These are phyloP conservation scores for Chlorocebus sabaeus DNA, from an alignment of 2,113 vertebrate genomes.

Conservation along the genomic window DNA sequence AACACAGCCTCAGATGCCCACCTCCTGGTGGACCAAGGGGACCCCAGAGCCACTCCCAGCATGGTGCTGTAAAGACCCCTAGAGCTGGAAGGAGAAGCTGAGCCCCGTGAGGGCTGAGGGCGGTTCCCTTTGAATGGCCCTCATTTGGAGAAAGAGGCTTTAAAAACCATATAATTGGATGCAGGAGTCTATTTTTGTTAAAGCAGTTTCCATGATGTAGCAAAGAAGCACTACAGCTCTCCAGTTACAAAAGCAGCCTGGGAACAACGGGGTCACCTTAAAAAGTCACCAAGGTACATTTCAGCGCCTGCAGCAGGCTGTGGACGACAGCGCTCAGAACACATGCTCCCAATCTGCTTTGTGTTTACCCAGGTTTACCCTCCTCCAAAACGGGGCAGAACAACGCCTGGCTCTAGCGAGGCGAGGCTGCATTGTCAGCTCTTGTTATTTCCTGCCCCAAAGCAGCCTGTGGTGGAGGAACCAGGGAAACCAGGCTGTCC, in stretches of 20 bases:
- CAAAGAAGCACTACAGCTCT: background rate
- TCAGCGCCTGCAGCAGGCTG: background rate
- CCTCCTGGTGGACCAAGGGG: background rate
- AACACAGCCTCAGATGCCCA: background rate
- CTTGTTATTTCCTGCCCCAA: background rate
- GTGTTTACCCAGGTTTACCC: background rate
- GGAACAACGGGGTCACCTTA: background rate
- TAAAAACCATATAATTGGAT: background rate
- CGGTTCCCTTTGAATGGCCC: background rate
- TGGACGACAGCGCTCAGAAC: background rate
- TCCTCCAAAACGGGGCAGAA: background rate
- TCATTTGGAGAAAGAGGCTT: background rate
- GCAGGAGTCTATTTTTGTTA: background rate
- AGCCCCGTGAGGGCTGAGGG: background rate
- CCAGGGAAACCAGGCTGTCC: background rate
- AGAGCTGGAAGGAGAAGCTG: background rate
- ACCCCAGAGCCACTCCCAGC: background rate
- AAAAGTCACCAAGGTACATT: background rate
- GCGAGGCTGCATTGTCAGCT: background rate
- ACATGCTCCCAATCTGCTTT: background rate
- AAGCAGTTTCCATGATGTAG: background rate
- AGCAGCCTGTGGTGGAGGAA: background rate
- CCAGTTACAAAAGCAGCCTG: background rate
- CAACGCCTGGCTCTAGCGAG: background rate
- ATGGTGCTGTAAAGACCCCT: fast-evolving